Evolutionary conservation across 2,797 vertebrate genomes (phyloP), one percentile per base, ranked within the genome.

Genomic region (Sebastiscus tertius): DNA sequence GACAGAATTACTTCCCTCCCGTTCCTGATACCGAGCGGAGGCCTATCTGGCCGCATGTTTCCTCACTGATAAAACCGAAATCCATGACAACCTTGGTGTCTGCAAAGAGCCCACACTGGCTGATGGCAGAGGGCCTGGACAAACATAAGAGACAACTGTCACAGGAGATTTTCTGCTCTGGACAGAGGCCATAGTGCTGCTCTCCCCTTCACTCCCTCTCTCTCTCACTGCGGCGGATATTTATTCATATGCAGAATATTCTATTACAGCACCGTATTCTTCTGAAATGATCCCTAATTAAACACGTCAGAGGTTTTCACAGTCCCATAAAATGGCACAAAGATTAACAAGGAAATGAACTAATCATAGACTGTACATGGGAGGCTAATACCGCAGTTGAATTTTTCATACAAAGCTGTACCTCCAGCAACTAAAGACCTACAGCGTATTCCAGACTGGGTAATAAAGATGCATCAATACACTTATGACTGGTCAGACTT

Each of bases 101-200:
- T 86, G 80, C 56, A 73, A 68, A 70, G 76, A 83, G 75, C 83
- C 83, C 79, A 83, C 85, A 68, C 71, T 61, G 78, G 75, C 81
- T 73, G 85, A 79, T 81, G 87, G 84, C 77, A 54, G 72, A 52
- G 29, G 85, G 87, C 72, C 83, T 90, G 82, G 88, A 88, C 86
- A 83, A 89, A 91, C 88, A 88, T 87, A 72, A 89, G 78, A 90
- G 86, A 90, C 88, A 86, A 90, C 81, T 88, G 85, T 84, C 87
- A 88, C 77, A 76, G 39, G 72, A 84, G 77, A 90, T 89, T 72
- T 83, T 91, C 80, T 75, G 61, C 89, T 80, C 72, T 85, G 85
- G 72, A 61, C 67, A 65, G 61, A 61, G 79, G 62, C 76, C 85
- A 86, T 34, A 55, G 27, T 54, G 49, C 59, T 34, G 42, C 72